These are phyloP conservation scores for Porphyrio hochstetteri DNA, from an alignment of 2,113 vertebrate species.

Conservation along the genomic window DNA sequence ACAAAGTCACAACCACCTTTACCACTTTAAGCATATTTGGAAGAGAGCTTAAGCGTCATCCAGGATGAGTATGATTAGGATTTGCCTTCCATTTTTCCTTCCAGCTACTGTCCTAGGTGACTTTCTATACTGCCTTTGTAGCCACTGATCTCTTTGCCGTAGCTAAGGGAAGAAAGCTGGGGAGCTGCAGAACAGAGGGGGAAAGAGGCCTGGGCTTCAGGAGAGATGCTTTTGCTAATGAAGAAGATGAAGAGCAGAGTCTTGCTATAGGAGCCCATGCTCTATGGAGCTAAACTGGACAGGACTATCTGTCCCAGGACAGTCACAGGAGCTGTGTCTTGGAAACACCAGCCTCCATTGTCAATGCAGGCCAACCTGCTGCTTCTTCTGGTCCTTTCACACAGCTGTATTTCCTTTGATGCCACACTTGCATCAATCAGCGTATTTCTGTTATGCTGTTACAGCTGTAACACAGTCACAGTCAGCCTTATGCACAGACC, in stretches of 20 bases:
- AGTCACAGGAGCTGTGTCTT: not conserved
- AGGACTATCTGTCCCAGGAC: not conserved
- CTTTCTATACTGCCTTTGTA: not conserved
- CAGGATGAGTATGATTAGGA: not conserved
- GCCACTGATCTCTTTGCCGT: not conserved
- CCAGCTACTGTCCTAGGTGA: not conserved
- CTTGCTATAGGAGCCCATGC: not conserved
- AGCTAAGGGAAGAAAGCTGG: not conserved
- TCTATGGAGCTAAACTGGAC: not conserved
- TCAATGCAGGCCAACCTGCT: not conserved
- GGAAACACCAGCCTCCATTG: not conserved
- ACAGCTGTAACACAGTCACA: not conserved
- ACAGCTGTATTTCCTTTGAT: not conserved
- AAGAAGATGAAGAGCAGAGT: not conserved
- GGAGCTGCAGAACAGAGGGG: not conserved
- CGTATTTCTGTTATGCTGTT: not conserved
- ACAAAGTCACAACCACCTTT: not conserved
- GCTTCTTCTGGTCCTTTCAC: not conserved
- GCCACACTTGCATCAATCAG: not conserved
- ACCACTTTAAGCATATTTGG: not conserved
- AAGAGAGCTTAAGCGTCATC: not conserved
- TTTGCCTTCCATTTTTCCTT: not conserved
- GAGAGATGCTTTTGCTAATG: not conserved
- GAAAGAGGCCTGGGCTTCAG: not conserved
- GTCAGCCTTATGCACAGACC: not conserved